These are phyloP conservation scores for Neoniphon sammara DNA, from an alignment of 2,797 vertebrate species.

Conservation along the genomic window DNA sequence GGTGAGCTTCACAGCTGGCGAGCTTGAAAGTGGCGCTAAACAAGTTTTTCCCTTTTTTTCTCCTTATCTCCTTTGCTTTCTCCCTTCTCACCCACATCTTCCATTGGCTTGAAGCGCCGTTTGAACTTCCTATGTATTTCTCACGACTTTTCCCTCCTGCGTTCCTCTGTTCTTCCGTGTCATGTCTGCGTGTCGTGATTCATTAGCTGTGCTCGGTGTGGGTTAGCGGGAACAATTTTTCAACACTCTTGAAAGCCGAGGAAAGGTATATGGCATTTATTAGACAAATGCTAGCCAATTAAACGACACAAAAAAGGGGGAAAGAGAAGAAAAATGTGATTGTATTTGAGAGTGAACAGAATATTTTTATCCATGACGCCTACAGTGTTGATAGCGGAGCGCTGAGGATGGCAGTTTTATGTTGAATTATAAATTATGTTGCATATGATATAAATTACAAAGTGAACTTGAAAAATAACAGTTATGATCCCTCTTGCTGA, in stretches of 20 bases:
- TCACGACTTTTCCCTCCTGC: conserved; percentile 38
- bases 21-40: conserved; percentile 32
- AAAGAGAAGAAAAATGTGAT: conserved; percentile 32
- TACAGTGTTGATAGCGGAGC: too few species aligned
- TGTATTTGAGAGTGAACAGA: neutral
- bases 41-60: conserved; percentile 24
- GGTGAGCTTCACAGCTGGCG: too few species aligned
- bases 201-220: conserved; percentile 62
- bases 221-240: conserved; percentile 26
- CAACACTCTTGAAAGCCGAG: conserved; percentile 32
- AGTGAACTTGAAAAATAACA: neutral
- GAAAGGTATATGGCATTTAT: conserved; percentile 32
- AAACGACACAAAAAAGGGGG: conserved; percentile 34
- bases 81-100: conserved; percentile 46
- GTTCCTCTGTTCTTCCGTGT: conserved; percentile 21
- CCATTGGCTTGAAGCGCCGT: conserved; percentile 48
- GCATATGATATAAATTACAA: too few species aligned
- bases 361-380: conserved; percentile 27
- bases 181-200: conserved; percentile 53
- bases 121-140: conserved; percentile 58
- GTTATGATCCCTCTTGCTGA: neutral
- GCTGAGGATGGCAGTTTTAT: too few species aligned
- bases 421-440: too few species aligned
- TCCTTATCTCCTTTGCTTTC: conserved; percentile 23
- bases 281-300: conserved; percentile 18